These are phyloP conservation scores for Bombus confusus DNA, from an alignment of 1,140 invertebrate genomes.

Conservation along the genomic window DNA sequence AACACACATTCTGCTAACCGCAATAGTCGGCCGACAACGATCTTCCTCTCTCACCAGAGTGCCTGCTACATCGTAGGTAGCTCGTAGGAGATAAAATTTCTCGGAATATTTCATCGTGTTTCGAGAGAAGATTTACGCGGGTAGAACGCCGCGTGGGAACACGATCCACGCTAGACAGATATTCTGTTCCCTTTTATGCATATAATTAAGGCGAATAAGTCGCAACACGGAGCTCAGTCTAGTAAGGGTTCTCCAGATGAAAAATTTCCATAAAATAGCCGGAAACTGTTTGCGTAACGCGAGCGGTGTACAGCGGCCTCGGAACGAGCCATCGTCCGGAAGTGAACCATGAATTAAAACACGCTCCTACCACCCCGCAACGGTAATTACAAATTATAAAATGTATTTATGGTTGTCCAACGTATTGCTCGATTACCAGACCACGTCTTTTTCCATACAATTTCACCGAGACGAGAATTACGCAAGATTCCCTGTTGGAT, in stretches of 20 bases:
- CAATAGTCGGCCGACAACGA: not conserved
- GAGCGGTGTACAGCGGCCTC: not conserved
- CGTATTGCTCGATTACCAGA: not conserved
- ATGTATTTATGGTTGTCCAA: not conserved
- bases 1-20: not conserved
- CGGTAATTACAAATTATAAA: not conserved
- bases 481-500: too few relatives aligned
- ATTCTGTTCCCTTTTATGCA: conserved; percentile 31
- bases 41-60: not conserved
- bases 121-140: conserved; percentile 12
- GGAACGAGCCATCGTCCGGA: conserved; percentile 29
- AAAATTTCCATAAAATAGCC: conserved; percentile 53
- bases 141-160: conserved; percentile 24
- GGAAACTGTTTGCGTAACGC: conserved; percentile 46
- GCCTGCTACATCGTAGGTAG: not conserved
- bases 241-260: conserved; percentile 23
- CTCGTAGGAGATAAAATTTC: conserved; percentile 3
- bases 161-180: conserved; percentile 17
- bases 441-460: not conserved
- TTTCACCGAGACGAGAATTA: too few relatives aligned
- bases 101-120: conserved; percentile 8
- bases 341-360: conserved; percentile 18
- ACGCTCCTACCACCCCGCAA: not conserved
- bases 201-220: conserved; percentile 48
- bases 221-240: not conserved